These are phyloP conservation scores for Augochlorella aurata DNA, from an alignment of 2,888 invertebrate species.

Conservation along the genomic window DNA sequence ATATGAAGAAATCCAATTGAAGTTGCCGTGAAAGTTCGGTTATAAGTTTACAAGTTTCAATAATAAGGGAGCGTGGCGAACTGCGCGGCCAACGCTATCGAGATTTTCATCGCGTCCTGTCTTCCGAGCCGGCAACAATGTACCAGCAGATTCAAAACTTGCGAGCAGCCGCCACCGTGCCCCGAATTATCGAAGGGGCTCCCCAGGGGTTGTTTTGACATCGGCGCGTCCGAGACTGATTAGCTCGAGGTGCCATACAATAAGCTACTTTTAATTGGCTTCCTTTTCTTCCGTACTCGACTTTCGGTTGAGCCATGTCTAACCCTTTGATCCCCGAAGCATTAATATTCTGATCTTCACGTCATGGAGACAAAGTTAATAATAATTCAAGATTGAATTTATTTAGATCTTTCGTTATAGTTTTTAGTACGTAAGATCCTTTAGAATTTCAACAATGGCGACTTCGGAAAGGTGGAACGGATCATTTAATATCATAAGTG, in stretches of 20 bases:
- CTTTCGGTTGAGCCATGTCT: too few species aligned
- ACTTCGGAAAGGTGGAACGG: too few species aligned
- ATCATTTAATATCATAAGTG: too few species aligned
- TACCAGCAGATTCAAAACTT: conserved; percentile 1
- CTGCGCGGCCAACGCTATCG: not conserved
- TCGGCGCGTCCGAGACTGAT: not conserved
- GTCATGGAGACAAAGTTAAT: too few species aligned
- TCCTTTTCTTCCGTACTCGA: too few species aligned
- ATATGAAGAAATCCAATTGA: conserved; percentile 8
- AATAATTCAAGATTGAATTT: too few species aligned
- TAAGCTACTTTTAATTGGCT: not conserved
- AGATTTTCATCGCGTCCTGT: conserved; percentile 7
- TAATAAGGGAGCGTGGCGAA: conserved; percentile 4
- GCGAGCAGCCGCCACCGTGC: not conserved
- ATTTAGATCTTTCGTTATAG: too few species aligned
- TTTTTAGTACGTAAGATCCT: too few species aligned
- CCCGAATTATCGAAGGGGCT: not conserved
- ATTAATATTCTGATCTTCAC: too few species aligned
- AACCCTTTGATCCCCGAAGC: too few species aligned
- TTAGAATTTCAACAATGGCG: too few species aligned
- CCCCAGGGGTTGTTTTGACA: not conserved
- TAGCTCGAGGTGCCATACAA: not conserved
- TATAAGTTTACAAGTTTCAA: conserved; percentile 10
- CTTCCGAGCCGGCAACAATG: not conserved
- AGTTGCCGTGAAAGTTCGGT: not conserved